These are phyloP conservation scores for Anolis carolinensis DNA, from an alignment of 2,113 vertebrate genomes.

Conservation along the genomic window DNA sequence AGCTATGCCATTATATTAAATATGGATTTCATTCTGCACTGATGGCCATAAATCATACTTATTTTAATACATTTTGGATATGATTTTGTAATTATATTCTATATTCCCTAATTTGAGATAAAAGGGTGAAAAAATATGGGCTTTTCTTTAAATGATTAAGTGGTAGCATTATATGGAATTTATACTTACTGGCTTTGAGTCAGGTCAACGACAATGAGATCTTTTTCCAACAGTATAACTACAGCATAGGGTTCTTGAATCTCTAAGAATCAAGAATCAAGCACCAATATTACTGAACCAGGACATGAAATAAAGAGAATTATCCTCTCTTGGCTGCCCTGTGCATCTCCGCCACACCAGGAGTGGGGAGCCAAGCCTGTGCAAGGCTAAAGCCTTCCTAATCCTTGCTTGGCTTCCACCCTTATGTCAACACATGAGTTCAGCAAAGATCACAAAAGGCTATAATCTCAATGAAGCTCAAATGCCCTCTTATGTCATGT, in stretches of 20 bases:
- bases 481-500: too few relatives aligned
- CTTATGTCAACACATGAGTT: too few relatives aligned
- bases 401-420: too few relatives aligned
- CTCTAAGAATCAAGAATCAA: constrained; percentile 72
- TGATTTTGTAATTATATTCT: neutral
- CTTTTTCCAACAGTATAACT: constrained; percentile 93
- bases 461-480: too few relatives aligned
- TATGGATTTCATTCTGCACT: neutral
- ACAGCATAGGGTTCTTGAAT: constrained; percentile 96
- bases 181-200: constrained; percentile 93
- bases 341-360: too few relatives aligned
- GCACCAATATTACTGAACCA: constrained; percentile 19
- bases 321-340: too few relatives aligned
- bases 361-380: too few relatives aligned
- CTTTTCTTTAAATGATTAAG: neutral
- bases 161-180: constrained; percentile 15
- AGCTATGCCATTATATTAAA: neutral
- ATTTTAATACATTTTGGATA: neutral
- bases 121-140: neutral
- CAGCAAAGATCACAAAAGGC: too few relatives aligned
- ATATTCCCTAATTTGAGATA: neutral
- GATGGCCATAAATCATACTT: neutral
- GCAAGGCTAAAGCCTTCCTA: too few relatives aligned
- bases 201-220: constrained; percentile 92
- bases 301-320: neutral